Evolutionary conservation across 2,797 vertebrate genomes (phyloP), one percentile per base, ranked within the genome.

Genomic region (Sciurus carolinensis): DNA sequence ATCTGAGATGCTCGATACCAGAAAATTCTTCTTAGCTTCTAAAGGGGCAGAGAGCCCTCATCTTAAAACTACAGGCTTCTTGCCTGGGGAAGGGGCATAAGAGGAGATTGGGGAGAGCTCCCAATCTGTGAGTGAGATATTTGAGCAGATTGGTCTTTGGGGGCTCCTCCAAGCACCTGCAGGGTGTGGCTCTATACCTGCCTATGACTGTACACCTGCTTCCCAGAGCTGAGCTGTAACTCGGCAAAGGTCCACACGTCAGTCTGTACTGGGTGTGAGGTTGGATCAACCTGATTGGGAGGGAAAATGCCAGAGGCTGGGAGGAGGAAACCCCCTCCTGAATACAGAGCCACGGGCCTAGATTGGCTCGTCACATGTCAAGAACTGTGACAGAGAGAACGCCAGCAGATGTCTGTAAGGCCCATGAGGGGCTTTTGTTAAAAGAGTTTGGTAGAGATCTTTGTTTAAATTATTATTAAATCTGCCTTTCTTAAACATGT

Each of bases 381-480:
- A 47, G 76, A 67, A 81, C 24, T 47, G 0, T 2, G 0, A 30
- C n/a, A 47, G 0, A 30, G 24, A 54, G 20, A 36, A 42, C 12
- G 42, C 14, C 75, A 4, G 3, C 75, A 4, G 3, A 4, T 59
- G 52, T 90, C 69, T 73, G 26, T 42, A 87, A 64, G 50, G 17
- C 57, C 85, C 26, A 87, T 42, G 15, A 79, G 42, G 47, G 44
- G 14, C 24, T 87, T 92, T 54, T 39, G 30, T 59, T 80, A 47
- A 84, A 93, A 75, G 42, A 72, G 33, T 47, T 76, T 30, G 36
- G 59, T 62, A 80, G 14, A 79, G n/a, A 13, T n/a, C 52, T 91
- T 86, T n/a, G 6, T 20, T 83, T 86, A 86, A 90, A n/a, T 95
- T 90, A 76, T 44, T 86, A 80, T 66, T 71, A n/a, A 84, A 92